These are phyloP conservation scores for Drosophila subpulchrella DNA, from an alignment of 1,140 invertebrate species.

Conservation along the genomic window DNA sequence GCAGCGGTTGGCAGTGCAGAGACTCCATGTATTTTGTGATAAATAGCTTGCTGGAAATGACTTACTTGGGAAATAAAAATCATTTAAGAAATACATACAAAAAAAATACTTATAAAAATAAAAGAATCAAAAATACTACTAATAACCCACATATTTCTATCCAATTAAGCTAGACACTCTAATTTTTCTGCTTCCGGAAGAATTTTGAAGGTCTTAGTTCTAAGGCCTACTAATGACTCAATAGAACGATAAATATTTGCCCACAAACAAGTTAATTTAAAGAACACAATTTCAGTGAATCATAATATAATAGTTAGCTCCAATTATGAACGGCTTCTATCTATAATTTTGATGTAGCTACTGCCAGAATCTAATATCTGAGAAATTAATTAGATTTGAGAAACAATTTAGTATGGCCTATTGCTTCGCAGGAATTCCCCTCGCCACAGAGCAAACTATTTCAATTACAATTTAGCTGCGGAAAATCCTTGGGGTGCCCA, in stretches of 20 bases:
- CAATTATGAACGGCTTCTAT: not conserved
- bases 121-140: not conserved
- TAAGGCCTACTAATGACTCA: constrained; percentile 6
- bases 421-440: not conserved
- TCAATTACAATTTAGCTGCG: constrained; percentile 2
- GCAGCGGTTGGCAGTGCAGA: constrained; percentile 5
- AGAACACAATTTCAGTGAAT: not conserved
- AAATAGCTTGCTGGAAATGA: constrained; percentile 1
- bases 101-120: not conserved
- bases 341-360: not conserved
- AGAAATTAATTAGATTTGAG: not conserved
- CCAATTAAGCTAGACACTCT: constrained; percentile 3
- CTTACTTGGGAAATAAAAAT: not conserved
- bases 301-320: not conserved
- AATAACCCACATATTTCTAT: not conserved
- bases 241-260: not conserved
- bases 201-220: not conserved
- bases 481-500: not conserved
- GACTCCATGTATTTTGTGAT: not conserved
- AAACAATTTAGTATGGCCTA: not conserved
- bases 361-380: not conserved
- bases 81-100: not conserved
- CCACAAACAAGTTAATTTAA: not conserved
- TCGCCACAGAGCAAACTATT: constrained; percentile 13
- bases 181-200: constrained; percentile 8